Evolutionary conservation across 2,113 vertebrate species (phyloP), one percentile per base, ranked within the genome.

Genomic region (Balaeniceps rex): DNA sequence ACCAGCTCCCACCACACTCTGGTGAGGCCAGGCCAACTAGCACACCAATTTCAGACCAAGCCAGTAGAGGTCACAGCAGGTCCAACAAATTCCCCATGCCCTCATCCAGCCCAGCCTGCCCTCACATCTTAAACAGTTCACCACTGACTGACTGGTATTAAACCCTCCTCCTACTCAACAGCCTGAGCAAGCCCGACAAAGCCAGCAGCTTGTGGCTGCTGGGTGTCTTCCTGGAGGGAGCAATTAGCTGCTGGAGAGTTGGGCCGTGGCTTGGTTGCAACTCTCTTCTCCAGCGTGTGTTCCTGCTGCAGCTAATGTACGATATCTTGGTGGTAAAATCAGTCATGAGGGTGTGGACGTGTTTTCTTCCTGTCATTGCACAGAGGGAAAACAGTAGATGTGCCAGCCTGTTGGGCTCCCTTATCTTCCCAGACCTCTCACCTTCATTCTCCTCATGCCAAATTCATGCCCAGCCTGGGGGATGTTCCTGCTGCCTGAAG

Each of bases 21-120:
- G 46, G 36, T 0, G 7, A 88, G 78, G 55, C 19, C 55, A 36
- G 68, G 52, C 60, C 54, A 89, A 71, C 21, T 33, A 72, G 36
- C 54, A 90, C 33, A 95, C 51, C 72, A 54, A 66, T 97, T 96
- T 94, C 95, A 96, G 93, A 90, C 95, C 83, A 82, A 97, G 63
- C 97, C 97, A 97, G 97, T 55, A 97, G 97, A 96, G 97, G 97
- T 97, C 97, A 97, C 90, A 97, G 94, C 96, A 86, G 92, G 83
- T 96, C 96, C 75, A 89, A 91, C 36, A 90, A 97, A 96, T 70
- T 91, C 33, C 63, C 33, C 18, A 29, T 80, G 72, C 63, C 84
- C 81, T 90, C 12, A 1, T 74, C 86, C 70, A 88, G 78, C 24
- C 58, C 46, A 42, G 49, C 33, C 36, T 92, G 71, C 69, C 86